These are phyloP conservation scores for Leptobrachium ailaonicum DNA, from an alignment of 2,113 vertebrate species.

Conservation along the genomic window DNA sequence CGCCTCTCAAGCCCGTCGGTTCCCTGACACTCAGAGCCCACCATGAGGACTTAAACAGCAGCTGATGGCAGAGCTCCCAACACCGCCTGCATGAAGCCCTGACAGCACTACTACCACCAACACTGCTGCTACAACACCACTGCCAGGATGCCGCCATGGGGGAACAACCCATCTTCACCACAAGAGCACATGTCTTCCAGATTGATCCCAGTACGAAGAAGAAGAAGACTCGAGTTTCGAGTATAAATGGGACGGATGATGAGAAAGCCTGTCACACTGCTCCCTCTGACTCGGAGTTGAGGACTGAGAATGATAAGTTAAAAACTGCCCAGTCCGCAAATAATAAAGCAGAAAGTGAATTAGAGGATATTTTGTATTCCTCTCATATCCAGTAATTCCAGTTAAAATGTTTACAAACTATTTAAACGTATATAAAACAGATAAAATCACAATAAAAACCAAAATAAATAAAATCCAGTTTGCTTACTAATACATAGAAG, in stretches of 20 bases:
- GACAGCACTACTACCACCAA: slow-evolving; percentile 52
- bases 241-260: slow-evolving; percentile 92
- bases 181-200: no score
- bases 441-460: no score
- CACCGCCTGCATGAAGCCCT: slow-evolving; percentile 63
- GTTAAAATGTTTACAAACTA: no score
- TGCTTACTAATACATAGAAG: no score
- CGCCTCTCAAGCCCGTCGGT: background rate
- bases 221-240: slow-evolving; percentile 86
- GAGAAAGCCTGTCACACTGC: slow-evolving; percentile 83
- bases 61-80: slow-evolving; percentile 49
- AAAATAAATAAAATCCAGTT: no score
- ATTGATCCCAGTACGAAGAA: no score
- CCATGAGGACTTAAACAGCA: slow-evolving; percentile 57
- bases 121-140: slow-evolving; percentile 64
- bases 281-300: slow-evolving; percentile 74
- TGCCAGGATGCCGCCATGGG: slow-evolving; percentile 69
- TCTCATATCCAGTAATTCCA: no score
- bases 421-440: no score
- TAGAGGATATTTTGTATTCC: no score
- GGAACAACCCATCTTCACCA: no score
- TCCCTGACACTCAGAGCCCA: slow-evolving; percentile 22
- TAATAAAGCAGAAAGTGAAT: no score
- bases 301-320: slow-evolving; percentile 86
- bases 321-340: slow-evolving; percentile 76